Percentiles rank a stretch among this genome's conserved stretches.
phyloP scores from a whole-genome alignment of 2,797 vertebrate species.

The Ptychobarbus kaznakovi region DNA sequence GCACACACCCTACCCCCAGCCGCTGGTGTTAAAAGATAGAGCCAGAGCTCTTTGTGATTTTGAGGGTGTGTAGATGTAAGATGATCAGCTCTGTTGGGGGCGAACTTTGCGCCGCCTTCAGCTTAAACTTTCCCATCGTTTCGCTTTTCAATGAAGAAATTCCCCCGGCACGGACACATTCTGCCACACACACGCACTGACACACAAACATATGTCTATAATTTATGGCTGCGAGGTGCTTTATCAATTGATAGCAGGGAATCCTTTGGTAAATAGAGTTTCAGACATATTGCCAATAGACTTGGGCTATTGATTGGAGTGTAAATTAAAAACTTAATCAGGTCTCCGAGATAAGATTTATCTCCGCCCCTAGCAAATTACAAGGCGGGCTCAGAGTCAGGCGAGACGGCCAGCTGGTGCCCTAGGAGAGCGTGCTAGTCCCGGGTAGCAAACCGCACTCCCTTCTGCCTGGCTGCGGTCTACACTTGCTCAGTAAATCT shows the following conservation, averaged over 20 bases:
- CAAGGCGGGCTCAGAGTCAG: conserved; percentile 75
- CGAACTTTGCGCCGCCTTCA: conserved; percentile 60
- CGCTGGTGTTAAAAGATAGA: conserved; percentile 21
- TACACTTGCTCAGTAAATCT: conserved; percentile 34
- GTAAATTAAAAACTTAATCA: conserved; percentile 99
- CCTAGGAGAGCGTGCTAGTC: conserved; percentile 68
- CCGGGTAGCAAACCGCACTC: conserved; percentile 42
- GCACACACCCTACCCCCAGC: conserved; percentile 14
- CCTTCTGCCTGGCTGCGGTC: conserved; percentile 37
- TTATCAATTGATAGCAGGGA: conserved; percentile 99
- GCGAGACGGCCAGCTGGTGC: conserved; percentile 70
- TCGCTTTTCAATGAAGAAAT: conserved; percentile 66
- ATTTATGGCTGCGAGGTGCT: conserved; percentile 96
- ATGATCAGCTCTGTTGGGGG: conserved; percentile 60
- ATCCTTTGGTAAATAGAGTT: conserved; percentile 99
- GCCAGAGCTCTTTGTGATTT: conserved; percentile 49
- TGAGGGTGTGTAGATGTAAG: conserved; percentile 59
- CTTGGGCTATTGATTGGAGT: conserved; percentile 98
- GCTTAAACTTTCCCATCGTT: conserved; percentile 63
- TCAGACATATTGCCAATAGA: conserved; percentile 99
- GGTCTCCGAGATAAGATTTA: conserved; percentile 89
- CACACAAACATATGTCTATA: conserved; percentile 76
- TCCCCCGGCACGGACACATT: conserved; percentile 47
- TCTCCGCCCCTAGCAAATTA: conserved; percentile 84
- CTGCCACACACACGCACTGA: conserved; percentile 31